These are phyloP conservation scores for Clistopyga incitator DNA, from an alignment of 2,888 invertebrate genomes.

Conservation along the genomic window DNA sequence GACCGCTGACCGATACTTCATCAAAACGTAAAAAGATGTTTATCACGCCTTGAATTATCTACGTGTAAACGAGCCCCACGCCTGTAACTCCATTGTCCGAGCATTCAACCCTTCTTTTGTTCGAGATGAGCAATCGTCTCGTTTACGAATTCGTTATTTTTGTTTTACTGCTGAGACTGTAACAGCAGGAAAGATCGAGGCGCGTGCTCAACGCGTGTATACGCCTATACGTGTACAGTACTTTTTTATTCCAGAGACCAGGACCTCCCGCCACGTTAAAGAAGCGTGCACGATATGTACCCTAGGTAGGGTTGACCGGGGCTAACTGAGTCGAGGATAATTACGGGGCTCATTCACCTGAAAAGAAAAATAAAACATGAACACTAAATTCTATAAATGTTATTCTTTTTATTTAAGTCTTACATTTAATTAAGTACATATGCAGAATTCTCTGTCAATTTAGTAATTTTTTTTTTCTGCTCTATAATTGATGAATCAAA, in stretches of 20 bases:
- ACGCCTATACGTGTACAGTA: not conserved
- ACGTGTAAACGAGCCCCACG: constrained; percentile 75
- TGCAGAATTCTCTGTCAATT: too few species aligned
- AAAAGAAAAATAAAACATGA: too few species aligned
- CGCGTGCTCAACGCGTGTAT: constrained; percentile 55
- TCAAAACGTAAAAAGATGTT: constrained; percentile 67
- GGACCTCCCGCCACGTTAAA: constrained; percentile 69
- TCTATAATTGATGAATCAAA: too few species aligned
- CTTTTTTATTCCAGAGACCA: constrained; percentile 31
- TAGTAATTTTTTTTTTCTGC: too few species aligned
- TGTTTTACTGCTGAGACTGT: constrained; percentile 67
- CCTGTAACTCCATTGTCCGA: constrained; percentile 73
- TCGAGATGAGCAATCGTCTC: constrained; percentile 72
- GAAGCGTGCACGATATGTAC: constrained; percentile 35
- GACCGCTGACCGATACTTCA: constrained; percentile 44
- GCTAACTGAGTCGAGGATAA: too few species aligned
- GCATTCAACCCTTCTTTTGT: constrained; percentile 76
- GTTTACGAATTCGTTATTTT: constrained; percentile 71
- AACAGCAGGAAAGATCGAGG: constrained; percentile 51
- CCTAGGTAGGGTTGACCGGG: not conserved
- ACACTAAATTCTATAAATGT: too few species aligned
- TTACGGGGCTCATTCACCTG: too few species aligned
- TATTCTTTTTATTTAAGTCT: too few species aligned
- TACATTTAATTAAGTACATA: too few species aligned
- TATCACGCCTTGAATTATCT: constrained; percentile 76